phyloP scores from a whole-genome alignment of 2,797 vertebrate species.

The Melanotaenia boesemani region DNA sequence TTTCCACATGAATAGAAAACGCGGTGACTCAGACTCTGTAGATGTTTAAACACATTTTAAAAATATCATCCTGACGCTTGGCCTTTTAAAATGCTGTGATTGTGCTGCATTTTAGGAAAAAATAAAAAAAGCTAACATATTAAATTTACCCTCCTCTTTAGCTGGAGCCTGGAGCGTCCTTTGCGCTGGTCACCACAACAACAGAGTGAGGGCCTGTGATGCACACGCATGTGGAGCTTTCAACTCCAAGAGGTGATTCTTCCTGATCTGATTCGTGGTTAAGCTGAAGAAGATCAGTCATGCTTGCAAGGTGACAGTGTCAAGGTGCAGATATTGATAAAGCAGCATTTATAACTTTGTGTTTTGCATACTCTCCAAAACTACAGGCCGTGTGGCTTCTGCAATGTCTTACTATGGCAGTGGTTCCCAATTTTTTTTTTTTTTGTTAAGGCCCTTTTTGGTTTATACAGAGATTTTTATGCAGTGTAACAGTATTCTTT shows the following conservation, averaged over 20 bases:
- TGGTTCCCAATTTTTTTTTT: too few species aligned
- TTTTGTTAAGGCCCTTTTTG: too few species aligned
- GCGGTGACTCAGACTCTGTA: conserved; percentile 35
- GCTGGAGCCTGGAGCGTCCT: conserved; percentile 63
- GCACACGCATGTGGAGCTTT: conserved; percentile 61
- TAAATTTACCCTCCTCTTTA: conserved; percentile 12
- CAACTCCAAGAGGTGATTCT: conserved; percentile 58
- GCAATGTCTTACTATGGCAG: background rate
- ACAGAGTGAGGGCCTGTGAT: conserved; percentile 69
- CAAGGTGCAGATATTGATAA: conserved; percentile 5
- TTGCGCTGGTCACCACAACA: conserved; percentile 67
- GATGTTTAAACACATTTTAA: conserved; percentile 13
- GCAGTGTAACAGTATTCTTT: too few species aligned
- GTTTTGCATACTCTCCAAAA: background rate
- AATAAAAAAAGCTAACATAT: background rate
- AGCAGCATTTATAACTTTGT: background rate
- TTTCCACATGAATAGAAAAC: conserved; percentile 45
- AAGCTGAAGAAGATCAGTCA: background rate
- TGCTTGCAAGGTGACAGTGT: background rate
- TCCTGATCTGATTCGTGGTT: conserved; percentile 1
- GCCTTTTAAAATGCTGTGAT: conserved; percentile 20
- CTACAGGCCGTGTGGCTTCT: background rate
- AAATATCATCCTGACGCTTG: conserved; percentile 1
- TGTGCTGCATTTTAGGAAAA: conserved; percentile 1
- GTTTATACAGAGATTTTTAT: too few species aligned